Percentiles rank a stretch among this genome's conserved stretches.
phyloP scores from a whole-genome alignment of 1,140 invertebrate genomes.

The Apocrypta bakeri region DNA sequence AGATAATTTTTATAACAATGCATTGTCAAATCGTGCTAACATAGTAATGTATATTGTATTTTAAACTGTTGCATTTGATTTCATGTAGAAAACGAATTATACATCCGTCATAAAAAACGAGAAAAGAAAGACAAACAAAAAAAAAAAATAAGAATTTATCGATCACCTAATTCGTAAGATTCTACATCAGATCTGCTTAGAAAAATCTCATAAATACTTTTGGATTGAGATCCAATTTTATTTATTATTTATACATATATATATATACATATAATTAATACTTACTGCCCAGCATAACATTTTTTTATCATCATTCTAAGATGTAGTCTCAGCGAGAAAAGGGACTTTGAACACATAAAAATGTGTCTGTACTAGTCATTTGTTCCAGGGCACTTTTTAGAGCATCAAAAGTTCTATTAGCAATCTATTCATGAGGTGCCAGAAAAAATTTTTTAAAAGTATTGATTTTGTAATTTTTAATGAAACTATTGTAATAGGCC shows the following conservation, averaged over 20 bases:
- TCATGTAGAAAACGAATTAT: constrained; percentile 20
- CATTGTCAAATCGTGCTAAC: constrained; percentile 36
- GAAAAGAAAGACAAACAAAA: no score
- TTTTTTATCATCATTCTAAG: constrained; percentile 40
- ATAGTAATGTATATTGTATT: constrained; percentile 33
- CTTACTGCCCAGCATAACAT: constrained; percentile 20
- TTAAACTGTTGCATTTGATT: constrained; percentile 41
- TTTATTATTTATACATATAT: constrained; percentile 36
- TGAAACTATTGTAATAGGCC: constrained; percentile 30
- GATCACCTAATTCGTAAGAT: constrained; percentile 10
- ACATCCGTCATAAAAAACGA: constrained; percentile 37
- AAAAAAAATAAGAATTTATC: no score
- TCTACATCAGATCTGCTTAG: constrained; percentile 26
- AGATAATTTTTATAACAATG: constrained; percentile 28
- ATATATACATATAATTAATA: constrained; percentile 19
- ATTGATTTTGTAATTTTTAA: constrained; percentile 43
- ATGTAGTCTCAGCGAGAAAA: constrained; percentile 45
- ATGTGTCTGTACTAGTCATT: constrained; percentile 56
- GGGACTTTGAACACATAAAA: constrained; percentile 48
- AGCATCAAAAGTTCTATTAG: constrained; percentile 40
- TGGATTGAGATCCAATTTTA: constrained; percentile 22
- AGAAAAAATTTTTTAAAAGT: constrained; percentile 42
- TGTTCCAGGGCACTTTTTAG: constrained; percentile 48
- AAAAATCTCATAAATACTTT: constrained; percentile 10
- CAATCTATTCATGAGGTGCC: constrained; percentile 35